Evolutionary conservation across 30 jellyfish, hydroid and myxozoan genomes (phyloP).

Genomic region (Pelagia noctiluca): DNA sequence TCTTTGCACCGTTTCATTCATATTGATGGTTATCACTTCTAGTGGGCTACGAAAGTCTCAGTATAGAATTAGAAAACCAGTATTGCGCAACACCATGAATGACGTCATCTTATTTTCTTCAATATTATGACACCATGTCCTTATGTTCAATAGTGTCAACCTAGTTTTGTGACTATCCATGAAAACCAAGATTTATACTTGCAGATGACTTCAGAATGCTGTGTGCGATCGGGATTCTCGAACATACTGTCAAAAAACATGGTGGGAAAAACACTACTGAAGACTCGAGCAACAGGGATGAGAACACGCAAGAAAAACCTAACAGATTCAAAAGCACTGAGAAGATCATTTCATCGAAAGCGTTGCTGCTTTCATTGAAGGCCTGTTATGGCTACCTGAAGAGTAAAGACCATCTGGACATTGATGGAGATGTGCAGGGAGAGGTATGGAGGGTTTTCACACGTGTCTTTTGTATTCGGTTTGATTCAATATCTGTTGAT

Average conservation of each 20-base stretch:
- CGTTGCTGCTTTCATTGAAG: slow-evolving; percentile 68
- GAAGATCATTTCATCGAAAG: slow-evolving; percentile 55
- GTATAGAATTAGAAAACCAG: too few species aligned
- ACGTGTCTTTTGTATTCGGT: too few species aligned
- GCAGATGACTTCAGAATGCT: slow-evolving; percentile 71
- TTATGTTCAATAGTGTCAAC: too few species aligned
- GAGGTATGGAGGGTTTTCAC: too few species aligned
- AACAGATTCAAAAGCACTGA: background rate
- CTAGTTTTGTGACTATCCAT: too few species aligned
- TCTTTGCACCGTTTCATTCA: too few species aligned
- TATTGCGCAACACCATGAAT: too few species aligned
- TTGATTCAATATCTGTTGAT: too few species aligned
- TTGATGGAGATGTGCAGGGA: slow-evolving; percentile 49
- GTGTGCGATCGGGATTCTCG: slow-evolving; percentile 64
- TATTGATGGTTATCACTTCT: too few species aligned
- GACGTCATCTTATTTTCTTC: too few species aligned
- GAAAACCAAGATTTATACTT: background rate
- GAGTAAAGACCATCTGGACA: slow-evolving; percentile 71
- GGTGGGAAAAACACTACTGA: background rate
- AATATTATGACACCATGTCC: too few species aligned
- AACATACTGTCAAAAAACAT: slow-evolving; percentile 13
- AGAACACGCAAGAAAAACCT: background rate
- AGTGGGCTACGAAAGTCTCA: too few species aligned
- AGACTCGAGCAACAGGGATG: background rate
- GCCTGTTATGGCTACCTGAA: slow-evolving; percentile 74